A percentile compares a stretch with the other conserved stretches of the same genome.
phyloP scores from a whole-genome alignment of 2,888 invertebrate species.

The Andrena bicolor region DNA sequence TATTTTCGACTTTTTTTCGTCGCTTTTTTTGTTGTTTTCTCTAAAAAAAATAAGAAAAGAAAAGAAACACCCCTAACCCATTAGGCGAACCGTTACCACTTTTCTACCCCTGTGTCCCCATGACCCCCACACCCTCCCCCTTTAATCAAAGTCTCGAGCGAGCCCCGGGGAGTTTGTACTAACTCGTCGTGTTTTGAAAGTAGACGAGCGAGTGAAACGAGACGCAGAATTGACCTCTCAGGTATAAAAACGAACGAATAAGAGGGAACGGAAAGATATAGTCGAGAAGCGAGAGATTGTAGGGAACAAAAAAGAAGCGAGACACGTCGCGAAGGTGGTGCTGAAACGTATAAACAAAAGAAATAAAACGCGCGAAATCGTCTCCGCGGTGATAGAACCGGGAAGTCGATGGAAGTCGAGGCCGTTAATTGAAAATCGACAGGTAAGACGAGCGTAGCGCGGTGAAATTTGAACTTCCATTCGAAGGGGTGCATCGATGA shows the following conservation, averaged over 20 bases:
- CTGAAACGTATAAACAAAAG: slow-evolving; percentile 19
- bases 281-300: background rate
- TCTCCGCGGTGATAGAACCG: slow-evolving; percentile 4
- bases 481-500: slow-evolving; percentile 47
- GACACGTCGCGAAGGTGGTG: slow-evolving; percentile 61
- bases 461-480: slow-evolving; percentile 18
- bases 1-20: slow-evolving; percentile 62
- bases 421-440: slow-evolving; percentile 27
- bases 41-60: slow-evolving; percentile 30
- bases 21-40: slow-evolving; percentile 66
- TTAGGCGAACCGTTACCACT: slow-evolving; percentile 50
- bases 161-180: slow-evolving; percentile 72
- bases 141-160: slow-evolving; percentile 64
- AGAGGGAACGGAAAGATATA: background rate
- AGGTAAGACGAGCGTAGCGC: slow-evolving; percentile 36
- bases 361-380: background rate
- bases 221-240: slow-evolving; percentile 33
- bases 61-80: slow-evolving; percentile 52
- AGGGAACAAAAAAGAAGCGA: background rate
- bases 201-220: slow-evolving; percentile 76
- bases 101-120: slow-evolving; percentile 31
- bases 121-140: slow-evolving; percentile 8
- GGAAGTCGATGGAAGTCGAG: slow-evolving; percentile 33
- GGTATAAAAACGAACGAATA: slow-evolving; percentile 10
- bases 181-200: slow-evolving; percentile 69